phyloP scores from a whole-genome alignment of 2,888 invertebrate species.

The Philaethria dido region DNA sequence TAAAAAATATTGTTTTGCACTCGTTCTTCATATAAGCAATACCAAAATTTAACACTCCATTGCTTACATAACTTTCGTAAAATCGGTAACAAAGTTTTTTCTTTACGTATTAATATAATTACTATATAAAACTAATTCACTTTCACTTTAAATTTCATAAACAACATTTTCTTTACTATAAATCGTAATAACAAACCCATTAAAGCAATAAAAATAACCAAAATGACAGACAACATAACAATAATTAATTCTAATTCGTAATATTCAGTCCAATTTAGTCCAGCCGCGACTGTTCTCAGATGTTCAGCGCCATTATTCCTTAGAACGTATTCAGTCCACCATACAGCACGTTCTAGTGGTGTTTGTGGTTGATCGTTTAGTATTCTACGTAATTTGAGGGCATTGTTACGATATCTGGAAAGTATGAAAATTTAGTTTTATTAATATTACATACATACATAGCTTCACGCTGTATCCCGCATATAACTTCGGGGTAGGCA shows the following conservation, averaged over 20 bases:
- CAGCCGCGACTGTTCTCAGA: constrained; percentile 38
- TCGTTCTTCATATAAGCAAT: too few relatives aligned
- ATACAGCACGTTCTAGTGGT: constrained; percentile 42
- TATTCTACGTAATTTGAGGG: constrained; percentile 30
- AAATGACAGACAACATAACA: background rate
- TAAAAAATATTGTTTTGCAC: too few relatives aligned
- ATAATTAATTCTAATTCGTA: constrained; percentile 29
- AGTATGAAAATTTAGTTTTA: background rate
- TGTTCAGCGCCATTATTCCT: constrained; percentile 40
- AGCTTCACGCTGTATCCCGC: too few relatives aligned
- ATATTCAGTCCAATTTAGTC: constrained; percentile 37
- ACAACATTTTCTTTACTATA: background rate
- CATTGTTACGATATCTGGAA: constrained; percentile 44
- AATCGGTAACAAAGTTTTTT: too few relatives aligned
- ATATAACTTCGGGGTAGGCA: too few relatives aligned
- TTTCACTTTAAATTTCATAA: background rate
- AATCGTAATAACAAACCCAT: background rate
- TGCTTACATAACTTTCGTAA: too few relatives aligned
- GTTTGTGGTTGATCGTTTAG: constrained; percentile 41
- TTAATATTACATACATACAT: too few relatives aligned
- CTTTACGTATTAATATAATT: background rate
- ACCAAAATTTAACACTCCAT: too few relatives aligned
- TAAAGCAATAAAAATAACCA: background rate
- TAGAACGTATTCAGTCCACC: constrained; percentile 46
- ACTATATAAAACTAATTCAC: background rate